phyloP scores from a whole-genome alignment of 1,140 invertebrate genomes.

The Trachelipus rathkii region DNA sequence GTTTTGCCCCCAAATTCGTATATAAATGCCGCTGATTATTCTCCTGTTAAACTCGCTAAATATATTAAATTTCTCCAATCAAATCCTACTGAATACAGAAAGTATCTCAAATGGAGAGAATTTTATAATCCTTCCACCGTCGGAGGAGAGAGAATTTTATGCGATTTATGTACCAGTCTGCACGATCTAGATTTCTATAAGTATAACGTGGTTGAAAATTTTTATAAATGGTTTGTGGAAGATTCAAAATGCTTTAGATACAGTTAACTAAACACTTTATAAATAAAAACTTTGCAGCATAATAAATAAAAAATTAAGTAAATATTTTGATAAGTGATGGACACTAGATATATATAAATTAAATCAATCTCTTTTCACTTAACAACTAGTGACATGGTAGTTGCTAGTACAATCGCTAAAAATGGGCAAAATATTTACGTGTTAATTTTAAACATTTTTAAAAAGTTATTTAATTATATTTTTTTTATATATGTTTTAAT shows the following conservation, averaged over 20 bases:
- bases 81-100: constrained; percentile 42
- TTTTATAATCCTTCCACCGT: constrained; percentile 47
- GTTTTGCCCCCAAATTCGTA: constrained; percentile 33
- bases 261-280: no score
- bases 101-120: constrained; percentile 41
- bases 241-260: constrained; percentile 19
- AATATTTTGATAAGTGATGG: no score
- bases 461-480: no score
- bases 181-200: constrained; percentile 28
- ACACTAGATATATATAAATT: no score
- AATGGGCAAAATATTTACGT: no score
- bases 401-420: no score
- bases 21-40: constrained; percentile 32
- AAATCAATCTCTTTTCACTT: no score
- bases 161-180: constrained; percentile 43
- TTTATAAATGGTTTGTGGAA: constrained; percentile 28
- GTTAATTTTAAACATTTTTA: no score
- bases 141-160: constrained; percentile 38
- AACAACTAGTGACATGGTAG: no score
- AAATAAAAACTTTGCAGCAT: no score
- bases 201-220: constrained; percentile 27
- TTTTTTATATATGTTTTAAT: no score
- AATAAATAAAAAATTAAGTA: no score
- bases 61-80: constrained; percentile 47
- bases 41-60: constrained; percentile 30